A percentile compares a stretch with the other conserved stretches of the same genome.
Conservation (phyloP, 92 coral and sea anemone genomes). For the Umimayanthus chanpuru region DNA sequence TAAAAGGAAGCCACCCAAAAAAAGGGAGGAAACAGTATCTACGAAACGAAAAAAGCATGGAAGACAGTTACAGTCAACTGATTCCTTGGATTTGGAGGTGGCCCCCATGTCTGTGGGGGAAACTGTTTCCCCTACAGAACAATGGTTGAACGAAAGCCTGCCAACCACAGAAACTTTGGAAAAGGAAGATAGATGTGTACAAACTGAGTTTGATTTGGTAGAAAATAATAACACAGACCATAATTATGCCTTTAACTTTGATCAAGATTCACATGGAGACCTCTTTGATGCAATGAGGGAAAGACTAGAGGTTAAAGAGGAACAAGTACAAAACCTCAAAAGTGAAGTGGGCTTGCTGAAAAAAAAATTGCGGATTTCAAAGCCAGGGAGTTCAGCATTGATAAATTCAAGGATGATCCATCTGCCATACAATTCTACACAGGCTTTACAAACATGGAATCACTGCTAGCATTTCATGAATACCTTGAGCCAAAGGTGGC, state of each 20-base stretch:
- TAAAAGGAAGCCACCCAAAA: no score
- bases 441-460: not conserved
- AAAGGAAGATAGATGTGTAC: no score
- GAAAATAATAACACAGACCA: not conserved
- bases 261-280: not conserved
- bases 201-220: no score
- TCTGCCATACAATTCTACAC: not conserved
- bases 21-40: no score
- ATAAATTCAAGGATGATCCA: slow-evolving; percentile 12
- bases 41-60: no score
- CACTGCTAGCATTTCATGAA: not conserved
- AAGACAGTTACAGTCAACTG: no score
- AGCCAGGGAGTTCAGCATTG: not conserved
- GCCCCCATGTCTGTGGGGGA: no score
- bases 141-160: no score
- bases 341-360: not conserved
- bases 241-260: not conserved
- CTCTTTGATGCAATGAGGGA: slow-evolving; percentile 7
- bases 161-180: no score
- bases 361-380: not conserved
- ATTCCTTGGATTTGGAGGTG: no score
- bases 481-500: slow-evolving; percentile 39
- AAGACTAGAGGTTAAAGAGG: not conserved
- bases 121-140: no score
- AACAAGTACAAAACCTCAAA: not conserved